These are phyloP conservation scores for Arctopsyche grandis DNA, from an alignment of 1,140 invertebrate genomes.

Conservation along the genomic window DNA sequence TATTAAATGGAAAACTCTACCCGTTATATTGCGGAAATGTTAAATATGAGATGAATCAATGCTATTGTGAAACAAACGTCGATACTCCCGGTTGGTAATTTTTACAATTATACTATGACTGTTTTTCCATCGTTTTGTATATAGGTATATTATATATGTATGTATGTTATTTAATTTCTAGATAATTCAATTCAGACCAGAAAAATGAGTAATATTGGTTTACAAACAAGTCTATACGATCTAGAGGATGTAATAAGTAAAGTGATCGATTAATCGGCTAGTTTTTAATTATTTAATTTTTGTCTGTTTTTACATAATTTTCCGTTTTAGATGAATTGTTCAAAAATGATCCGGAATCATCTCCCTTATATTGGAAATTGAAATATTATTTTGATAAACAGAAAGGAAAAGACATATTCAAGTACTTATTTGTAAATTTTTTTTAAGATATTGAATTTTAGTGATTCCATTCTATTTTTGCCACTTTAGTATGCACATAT, in stretches of 20 bases:
- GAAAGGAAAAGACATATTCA: background rate
- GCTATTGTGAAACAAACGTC: background rate
- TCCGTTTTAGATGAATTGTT: background rate
- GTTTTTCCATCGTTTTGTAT: too few species aligned
- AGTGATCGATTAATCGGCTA: too few species aligned
- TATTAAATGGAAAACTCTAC: background rate
- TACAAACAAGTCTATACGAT: too few species aligned
- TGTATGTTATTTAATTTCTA: too few species aligned
- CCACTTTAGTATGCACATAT: too few species aligned
- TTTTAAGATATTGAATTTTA: too few species aligned
- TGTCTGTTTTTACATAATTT: background rate
- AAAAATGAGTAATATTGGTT: too few species aligned
- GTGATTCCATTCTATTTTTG: too few species aligned
- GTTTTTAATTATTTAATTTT: background rate
- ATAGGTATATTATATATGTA: background rate
- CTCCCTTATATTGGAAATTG: background rate
- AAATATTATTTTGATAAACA: background rate
- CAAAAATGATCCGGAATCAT: background rate
- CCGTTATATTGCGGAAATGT: background rate
- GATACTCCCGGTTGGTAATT: background rate
- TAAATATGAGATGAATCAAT: background rate
- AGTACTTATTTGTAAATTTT: background rate
- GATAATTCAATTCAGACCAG: too few species aligned
- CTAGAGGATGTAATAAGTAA: too few species aligned
- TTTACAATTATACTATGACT: background rate